Base-by-base conservation (phyloP, 1,140 invertebrate genomes). In the Drosophila albomicans region DNA sequence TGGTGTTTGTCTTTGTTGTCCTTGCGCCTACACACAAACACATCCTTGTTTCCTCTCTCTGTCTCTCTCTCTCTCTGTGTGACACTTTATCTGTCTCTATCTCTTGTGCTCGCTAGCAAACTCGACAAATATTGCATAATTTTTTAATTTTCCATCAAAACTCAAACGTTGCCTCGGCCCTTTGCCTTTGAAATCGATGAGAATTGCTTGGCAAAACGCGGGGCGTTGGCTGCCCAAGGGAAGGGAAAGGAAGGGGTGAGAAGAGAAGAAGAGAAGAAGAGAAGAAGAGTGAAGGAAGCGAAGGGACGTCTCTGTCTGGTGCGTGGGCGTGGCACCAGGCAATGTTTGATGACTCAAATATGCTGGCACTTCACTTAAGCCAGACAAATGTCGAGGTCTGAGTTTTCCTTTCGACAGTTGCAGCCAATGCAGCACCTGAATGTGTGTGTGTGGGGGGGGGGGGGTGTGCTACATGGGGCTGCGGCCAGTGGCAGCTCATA, bases 61-160 rank as follows among this genome's bases (percentile, higher is more conserved):
- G 5, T 46, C 58, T 30, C n/a, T 6, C n/a, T 11, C 16, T 38
- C 15, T n/a, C 1, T n/a, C 38, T 5, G 38, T 32, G 1, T 15
- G 0, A 8, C 25, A 32, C 58, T 46, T 7, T 11, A 7, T 30
- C 20, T 6, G 16, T 30, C 5, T 20, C 13, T 30, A 8, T 32
- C 13, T 46, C 13, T 35, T 25, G 20, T 25, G n/a, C 13, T 5
- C 1, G 10, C 45, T 51, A 62, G 38, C 54, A 56, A 54, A 61
- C 30, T 62, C 43, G 51, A 30, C 67, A 75, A 77, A 77, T 71
- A 80, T 84, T 73, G 81, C 81, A 80, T 84, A 84, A 84, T 84
- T 84, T 84, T 76, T 77, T 84, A 84, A 84, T 85, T 73, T 85
- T 49, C 75, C 46, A 51, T 38, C 32, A 57, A 57, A 41, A 11